Percentiles rank a stretch among this genome's conserved stretches.
phyloP scores from a whole-genome alignment of 2,113 vertebrate genomes.

The Aythya baeri region DNA sequence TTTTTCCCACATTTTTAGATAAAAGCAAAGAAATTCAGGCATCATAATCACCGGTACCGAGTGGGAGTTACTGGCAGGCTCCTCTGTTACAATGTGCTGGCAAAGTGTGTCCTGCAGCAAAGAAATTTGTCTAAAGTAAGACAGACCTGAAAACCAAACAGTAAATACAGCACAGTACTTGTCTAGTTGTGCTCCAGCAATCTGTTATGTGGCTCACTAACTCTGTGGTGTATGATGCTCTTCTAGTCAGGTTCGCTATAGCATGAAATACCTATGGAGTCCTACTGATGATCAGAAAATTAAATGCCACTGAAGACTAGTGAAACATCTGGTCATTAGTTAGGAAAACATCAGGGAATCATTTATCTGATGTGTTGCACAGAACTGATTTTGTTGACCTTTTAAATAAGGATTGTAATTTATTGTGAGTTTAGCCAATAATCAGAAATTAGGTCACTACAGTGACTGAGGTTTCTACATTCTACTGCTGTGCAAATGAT shows the following conservation, averaged over 20 bases:
- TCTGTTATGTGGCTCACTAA: background rate
- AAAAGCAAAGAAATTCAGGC: background rate
- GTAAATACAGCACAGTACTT: background rate
- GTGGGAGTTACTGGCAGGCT: background rate
- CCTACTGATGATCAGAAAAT: background rate
- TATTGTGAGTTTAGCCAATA: background rate
- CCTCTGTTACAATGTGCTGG: rapidly evolving
- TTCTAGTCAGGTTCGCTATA: background rate
- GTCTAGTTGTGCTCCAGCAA: rapidly evolving
- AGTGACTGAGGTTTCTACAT: background rate
- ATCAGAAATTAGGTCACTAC: background rate
- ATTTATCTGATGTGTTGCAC: background rate
- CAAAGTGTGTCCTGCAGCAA: background rate
- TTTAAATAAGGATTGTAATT: background rate
- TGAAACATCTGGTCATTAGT: background rate
- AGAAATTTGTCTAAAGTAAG: background rate
- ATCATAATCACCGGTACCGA: background rate
- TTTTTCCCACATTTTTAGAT: background rate
- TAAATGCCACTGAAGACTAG: background rate
- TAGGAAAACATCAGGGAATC: background rate
- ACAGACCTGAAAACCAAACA: background rate
- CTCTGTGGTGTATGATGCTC: background rate
- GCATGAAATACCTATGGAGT: background rate
- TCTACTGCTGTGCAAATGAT: background rate
- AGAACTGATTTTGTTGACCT: background rate